Base-by-base conservation (phyloP, 2,113 vertebrate genomes). In the Cyanistes caeruleus region DNA sequence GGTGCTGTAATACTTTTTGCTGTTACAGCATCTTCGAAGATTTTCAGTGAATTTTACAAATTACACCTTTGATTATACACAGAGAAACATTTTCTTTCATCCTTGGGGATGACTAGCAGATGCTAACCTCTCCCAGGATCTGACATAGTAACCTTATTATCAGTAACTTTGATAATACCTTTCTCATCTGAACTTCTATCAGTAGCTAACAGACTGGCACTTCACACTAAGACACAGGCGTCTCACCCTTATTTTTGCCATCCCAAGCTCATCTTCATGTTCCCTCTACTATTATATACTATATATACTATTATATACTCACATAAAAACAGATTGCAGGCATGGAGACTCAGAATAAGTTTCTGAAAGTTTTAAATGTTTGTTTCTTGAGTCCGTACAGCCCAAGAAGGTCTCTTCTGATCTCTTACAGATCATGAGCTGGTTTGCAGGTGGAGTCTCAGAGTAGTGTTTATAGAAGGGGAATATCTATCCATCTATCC, bases 121-220 rank as follows among this genome's bases (percentile, higher is more conserved):
- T 53, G 31, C 31, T 74, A 75, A 10, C 16, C 13, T 92, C 17
- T 80, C 20, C n/a, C 46, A 56, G 53, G 31, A 60, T 60, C n/a
- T 73, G 58, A 15, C 23, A 9, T 2, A 28, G n/a, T n/a, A n/a
- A 56, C 16, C 6, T 49, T 65, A 13, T 67, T 81, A 30, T 82
- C 39, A 75, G 56, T 43, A 59, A 49, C n/a, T 85, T 58, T 62
- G 59, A 52, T 56, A 96, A 90, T 53, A 78, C 30, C 35, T 79
- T 92, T 90, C 80, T 95, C 79, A 68, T 65, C 63, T 85, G 84
- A 86, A 89, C 63, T 84, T 82, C 78, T 77, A 16, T 37, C 64
- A 55, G 73, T 67, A 83, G 58, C 86, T 91, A 96, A 72, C 48
- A 89, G 84, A 64, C 49, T 90, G 55, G 24, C 75, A 37, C 51